Base-by-base conservation (phyloP, 1,140 invertebrate species). In the Hesperophylax magnus region DNA sequence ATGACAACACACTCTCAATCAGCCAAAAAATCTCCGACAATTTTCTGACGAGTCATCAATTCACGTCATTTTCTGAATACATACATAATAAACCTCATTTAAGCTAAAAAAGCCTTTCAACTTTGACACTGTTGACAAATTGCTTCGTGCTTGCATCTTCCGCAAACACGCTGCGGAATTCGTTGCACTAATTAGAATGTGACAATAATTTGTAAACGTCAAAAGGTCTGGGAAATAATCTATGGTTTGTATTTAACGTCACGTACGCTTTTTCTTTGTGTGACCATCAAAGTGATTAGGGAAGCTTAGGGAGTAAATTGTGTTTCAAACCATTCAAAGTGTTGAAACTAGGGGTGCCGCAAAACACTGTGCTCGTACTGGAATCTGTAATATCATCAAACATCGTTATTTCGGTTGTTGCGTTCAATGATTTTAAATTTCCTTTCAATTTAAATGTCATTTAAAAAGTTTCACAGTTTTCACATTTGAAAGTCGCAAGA, bases 61-160 rank as follows among this genome's bases (percentile, higher is more conserved):
- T 18, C 18, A 8, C 58, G 58, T 61, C 58, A 20, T 14, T 61
- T 7, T 18, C 18, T 61, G 58, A 24, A 61, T 61, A 47, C 39
- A 3, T 47, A 47, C 39, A 47, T 61, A 18, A 20, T 20, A 61
- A 61, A 61, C 9, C 58, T 61, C 24, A 22, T 61, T 20, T 61
- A 3, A 20, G 18, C 18, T 11, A 61, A 61, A 20, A 24, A 20
- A 24, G 20, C 20, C 3, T 58, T 58, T 65, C 61, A 65, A 65
- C 14, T 22, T 31, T n/a, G 63, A 31, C 22, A 67, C 63, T 17
- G 27, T 39, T 67, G 63, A 67, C 63, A 67, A 67, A 67, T 67
- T 27, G 63, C 31, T 34, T 67, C 39, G 39, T 34, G 0, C 2
- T 67, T 31, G 22, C 63, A 27, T 31, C 63, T 61, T 61, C 27